phyloP scores from a whole-genome alignment of 2,797 vertebrate genomes.

The Parambassis ranga region DNA sequence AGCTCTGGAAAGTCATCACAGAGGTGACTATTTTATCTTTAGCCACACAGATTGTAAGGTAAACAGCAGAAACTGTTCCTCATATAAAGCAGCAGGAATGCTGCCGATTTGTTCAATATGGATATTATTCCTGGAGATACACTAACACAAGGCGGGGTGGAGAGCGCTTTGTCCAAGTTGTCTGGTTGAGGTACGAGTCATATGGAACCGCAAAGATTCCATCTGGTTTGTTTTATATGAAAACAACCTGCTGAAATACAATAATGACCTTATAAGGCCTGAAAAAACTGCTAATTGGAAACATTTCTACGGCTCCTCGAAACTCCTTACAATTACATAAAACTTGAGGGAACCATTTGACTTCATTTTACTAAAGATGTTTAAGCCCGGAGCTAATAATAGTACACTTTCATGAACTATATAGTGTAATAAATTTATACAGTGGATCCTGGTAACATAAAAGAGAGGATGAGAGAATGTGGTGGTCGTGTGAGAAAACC shows the following conservation, averaged over 20 bases:
- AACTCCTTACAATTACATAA: constrained; percentile 1
- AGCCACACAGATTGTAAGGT: neutral
- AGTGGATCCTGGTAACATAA: no score
- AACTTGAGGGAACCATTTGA: neutral
- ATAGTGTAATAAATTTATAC: no score
- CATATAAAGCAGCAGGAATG: neutral
- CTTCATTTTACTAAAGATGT: neutral
- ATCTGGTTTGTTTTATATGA: constrained; percentile 1
- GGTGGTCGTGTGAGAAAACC: no score
- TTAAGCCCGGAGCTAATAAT: neutral
- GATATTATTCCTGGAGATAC: neutral
- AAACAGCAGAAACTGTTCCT: constrained; percentile 2
- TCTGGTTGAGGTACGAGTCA: neutral
- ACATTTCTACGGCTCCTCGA: neutral
- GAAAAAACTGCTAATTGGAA: neutral
- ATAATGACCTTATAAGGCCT: neutral
- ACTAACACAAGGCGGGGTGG: no score
- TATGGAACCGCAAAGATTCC: neutral
- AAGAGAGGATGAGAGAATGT: no score
- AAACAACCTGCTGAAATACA: constrained; percentile 3
- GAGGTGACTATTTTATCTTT: neutral
- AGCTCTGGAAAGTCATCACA: neutral
- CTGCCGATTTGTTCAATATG: neutral
- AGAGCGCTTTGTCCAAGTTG: neutral
- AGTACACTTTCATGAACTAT: neutral